Evolutionary conservation across 1,140 invertebrate species (phyloP), one percentile per base, ranked within the genome.

Genomic region (Probaryconus sp.): DNA sequence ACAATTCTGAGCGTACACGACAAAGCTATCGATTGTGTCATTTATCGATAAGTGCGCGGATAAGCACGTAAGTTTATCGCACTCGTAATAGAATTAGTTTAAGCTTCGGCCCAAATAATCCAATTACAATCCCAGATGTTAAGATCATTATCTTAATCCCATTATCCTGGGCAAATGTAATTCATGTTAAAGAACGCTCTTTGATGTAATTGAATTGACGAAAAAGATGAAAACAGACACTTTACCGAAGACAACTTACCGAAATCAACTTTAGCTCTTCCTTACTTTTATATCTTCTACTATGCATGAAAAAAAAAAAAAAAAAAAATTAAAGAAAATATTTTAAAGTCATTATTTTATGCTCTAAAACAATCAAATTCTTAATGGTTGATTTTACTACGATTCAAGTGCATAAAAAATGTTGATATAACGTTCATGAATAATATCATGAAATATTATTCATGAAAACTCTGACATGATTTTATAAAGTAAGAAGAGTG

Each of bases 51-150:
- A 65, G 30, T 53, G 42, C 48, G 28, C 17, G 20, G 68, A 64
- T 72, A 72, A 64, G 51, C 38, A 45, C 37, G 37, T 48, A 60
- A 72, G 69, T 72, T 65, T 65, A 72, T 72, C 43, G 60, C 53
- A 65, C 53, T 65, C 53, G 51, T 65, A 72, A 72, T 72, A 60
- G 61, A 72, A 72, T 72, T 72, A 72, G 61, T 72, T 58, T 60
- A 60, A 65, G 69, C 60, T 72, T 45, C 40, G 45, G 24, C 35
- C 68, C 43, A 64, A 58, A 64, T 72, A 72, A 72, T 72, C 60
- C 60, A 72, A 65, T 72, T 65, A 60, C 38, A n/a, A 21, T 13
- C 30, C 16, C 53, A 58, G 68, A 71, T 50, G 68, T 71, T 43
- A 43, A 56, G 58, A 63, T 63, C 51, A 56, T 70, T 71, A 71